Base-by-base conservation (phyloP, 1,140 invertebrate species). In the fruit fly (Drosophila melanogaster) region DNA sequence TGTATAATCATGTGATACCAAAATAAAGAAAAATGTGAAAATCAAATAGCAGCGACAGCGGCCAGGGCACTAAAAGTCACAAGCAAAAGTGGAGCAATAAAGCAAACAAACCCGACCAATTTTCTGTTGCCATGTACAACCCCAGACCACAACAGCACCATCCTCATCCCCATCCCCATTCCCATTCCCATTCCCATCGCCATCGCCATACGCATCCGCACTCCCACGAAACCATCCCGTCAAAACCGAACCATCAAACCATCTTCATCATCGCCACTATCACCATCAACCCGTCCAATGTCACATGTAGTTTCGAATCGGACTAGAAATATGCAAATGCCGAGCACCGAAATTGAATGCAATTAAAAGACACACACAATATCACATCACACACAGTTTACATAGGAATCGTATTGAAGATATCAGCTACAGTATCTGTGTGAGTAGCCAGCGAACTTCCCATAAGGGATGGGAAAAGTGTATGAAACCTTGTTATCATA, bases 21-120 rank as follows among this genome's bases (percentile, higher is more conserved):
- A 87, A 87, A 87, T 89, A 87, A 87, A 87, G 83, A 87, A 89
- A 87, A 89, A 87, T 87, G 84, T 89, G 83, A 87, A 87, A 87
- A 87, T 89, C 84, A 87, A 87, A 87, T 81, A 87, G 75, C 76
- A 84, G 70, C 77, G 69, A 80, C 74, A 53, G 64, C 74, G 58
- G 64, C 81, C 75, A 83, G 78, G 79, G 55, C 79, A 87, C 83
- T 89, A 87, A 87, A 79, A 87, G 76, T 87, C 83, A 70, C 79
- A 86, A 89, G 79, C 79, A 83, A 83, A 86, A 87, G 84, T 87
- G 84, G 83, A 87, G 83, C 83, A 87, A 86, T 87, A 89, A 87
- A 89, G 70, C 83, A 87, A 87, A 89, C 71, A 77, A 56, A 76
- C 59, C 53, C 46, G 56, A 79, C 77, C 61, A 69, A 64, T 74